These are phyloP conservation scores for Nipponacmea schrenckii DNA, from an alignment of 2,888 invertebrate genomes.

Conservation along the genomic window DNA sequence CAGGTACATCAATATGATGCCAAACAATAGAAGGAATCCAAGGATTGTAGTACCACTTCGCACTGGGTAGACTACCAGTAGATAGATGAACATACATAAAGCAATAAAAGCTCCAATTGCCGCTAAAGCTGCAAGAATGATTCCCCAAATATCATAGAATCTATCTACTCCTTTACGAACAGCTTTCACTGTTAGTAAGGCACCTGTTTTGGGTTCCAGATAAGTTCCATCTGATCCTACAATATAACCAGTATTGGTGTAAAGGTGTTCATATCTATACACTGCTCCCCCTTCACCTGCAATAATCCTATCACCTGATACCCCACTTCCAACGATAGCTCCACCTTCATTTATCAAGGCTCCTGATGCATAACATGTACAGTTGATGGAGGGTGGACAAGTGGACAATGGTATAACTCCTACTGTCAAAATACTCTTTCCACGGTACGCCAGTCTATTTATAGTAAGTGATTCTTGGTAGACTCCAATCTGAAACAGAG, in stretches of 20 bases:
- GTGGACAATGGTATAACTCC: constrained; percentile 44
- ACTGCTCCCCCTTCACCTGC: background rate
- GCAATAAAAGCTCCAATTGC: constrained; percentile 66
- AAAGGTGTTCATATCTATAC: background rate
- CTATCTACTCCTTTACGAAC: constrained; percentile 39
- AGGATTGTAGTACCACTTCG: constrained; percentile 67
- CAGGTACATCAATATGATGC: constrained; percentile 66
- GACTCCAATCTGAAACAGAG: constrained; percentile 51
- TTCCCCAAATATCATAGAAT: constrained; percentile 66
- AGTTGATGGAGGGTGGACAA: constrained; percentile 49
- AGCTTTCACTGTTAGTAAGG: constrained; percentile 40
- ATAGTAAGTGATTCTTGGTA: constrained; percentile 45
- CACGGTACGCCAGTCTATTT: constrained; percentile 37
- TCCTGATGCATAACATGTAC: constrained; percentile 34
- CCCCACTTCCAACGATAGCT: background rate
- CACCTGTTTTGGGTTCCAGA: constrained; percentile 48
- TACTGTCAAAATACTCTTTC: constrained; percentile 38
- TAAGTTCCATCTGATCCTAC: constrained; percentile 50
- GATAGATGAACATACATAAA: constrained; percentile 66
- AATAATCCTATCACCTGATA: background rate
- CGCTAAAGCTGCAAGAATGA: constrained; percentile 63
- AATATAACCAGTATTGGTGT: constrained; percentile 27
- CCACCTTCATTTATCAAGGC: background rate
- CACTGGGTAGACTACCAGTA: constrained; percentile 66
- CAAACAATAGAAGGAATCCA: constrained; percentile 68